phyloP scores from a whole-genome alignment of 2,888 invertebrate genomes.

The Brachyptera risi region DNA sequence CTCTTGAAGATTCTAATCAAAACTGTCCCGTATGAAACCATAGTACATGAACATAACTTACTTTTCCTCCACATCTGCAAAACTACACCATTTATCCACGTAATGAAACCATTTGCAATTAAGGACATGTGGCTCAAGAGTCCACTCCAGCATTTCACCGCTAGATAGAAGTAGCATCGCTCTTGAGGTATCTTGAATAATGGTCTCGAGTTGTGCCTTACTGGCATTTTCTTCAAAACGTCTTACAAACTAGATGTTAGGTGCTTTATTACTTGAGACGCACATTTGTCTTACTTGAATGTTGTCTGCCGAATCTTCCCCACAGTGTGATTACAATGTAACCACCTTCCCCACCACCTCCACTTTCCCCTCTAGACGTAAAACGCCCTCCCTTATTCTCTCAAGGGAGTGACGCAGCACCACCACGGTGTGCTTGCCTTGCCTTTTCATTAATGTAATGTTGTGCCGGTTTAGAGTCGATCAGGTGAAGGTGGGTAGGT shows the following conservation, averaged over 20 bases:
- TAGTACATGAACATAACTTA: too few relatives aligned
- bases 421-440: neutral
- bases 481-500: neutral
- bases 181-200: neutral
- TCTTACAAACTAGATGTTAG: slow-evolving; percentile 6
- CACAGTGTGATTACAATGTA: slow-evolving; percentile 5
- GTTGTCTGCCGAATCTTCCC: neutral
- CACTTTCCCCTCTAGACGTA: neutral
- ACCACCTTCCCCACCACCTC: neutral
- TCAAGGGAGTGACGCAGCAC: neutral
- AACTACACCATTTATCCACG: too few relatives aligned
- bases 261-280: slow-evolving; percentile 11
- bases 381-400: neutral
- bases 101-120: too few relatives aligned
- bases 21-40: too few relatives aligned
- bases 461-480: slow-evolving; percentile 3
- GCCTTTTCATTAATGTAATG: slow-evolving; percentile 18
- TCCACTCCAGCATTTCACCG: too few relatives aligned
- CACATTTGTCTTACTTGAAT: slow-evolving; percentile 10
- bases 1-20: too few relatives aligned
- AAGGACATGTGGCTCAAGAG: slow-evolving; percentile 1
- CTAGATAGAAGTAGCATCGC: too few relatives aligned
- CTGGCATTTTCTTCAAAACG: neutral
- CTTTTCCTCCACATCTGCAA: too few relatives aligned
- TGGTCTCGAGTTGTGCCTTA: neutral